These are phyloP conservation scores for Gymnocheta viridis DNA, from an alignment of 2,888 invertebrate species.

Conservation along the genomic window DNA sequence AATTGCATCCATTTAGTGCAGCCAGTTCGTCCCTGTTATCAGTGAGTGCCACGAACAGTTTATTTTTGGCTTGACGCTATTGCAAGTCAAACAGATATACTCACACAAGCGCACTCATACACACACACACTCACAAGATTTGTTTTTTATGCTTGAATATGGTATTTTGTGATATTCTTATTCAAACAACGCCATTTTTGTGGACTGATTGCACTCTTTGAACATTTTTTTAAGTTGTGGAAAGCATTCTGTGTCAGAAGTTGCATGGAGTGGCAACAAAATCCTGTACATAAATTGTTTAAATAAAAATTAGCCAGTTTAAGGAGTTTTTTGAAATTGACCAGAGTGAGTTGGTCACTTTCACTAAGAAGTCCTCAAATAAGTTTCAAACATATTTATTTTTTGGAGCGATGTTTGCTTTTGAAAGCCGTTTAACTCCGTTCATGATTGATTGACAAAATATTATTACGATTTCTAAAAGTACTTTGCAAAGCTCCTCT, in stretches of 20 bases:
- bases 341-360: too few relatives aligned
- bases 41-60: not conserved
- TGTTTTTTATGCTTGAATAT: not conserved
- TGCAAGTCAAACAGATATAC: not conserved
- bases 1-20: constrained; percentile 10
- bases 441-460: too few relatives aligned
- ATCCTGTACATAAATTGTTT: too few relatives aligned
- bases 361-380: too few relatives aligned
- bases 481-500: too few relatives aligned
- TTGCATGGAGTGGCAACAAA: constrained; percentile 12
- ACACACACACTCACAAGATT: not conserved
- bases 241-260: not conserved
- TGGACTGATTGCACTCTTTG: constrained; percentile 30
- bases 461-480: too few relatives aligned
- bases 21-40: constrained; percentile 21
- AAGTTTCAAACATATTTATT: too few relatives aligned
- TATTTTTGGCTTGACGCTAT: not conserved
- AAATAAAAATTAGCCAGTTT: too few relatives aligned
- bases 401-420: too few relatives aligned
- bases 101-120: not conserved
- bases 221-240: constrained; percentile 20
- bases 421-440: too few relatives aligned
- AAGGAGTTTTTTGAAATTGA: too few relatives aligned
- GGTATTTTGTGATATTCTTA: not conserved
- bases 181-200: constrained; percentile 39